Evolutionary conservation across 2,113 vertebrate species (phyloP).

Genomic region (Menura novaehollandiae): DNA sequence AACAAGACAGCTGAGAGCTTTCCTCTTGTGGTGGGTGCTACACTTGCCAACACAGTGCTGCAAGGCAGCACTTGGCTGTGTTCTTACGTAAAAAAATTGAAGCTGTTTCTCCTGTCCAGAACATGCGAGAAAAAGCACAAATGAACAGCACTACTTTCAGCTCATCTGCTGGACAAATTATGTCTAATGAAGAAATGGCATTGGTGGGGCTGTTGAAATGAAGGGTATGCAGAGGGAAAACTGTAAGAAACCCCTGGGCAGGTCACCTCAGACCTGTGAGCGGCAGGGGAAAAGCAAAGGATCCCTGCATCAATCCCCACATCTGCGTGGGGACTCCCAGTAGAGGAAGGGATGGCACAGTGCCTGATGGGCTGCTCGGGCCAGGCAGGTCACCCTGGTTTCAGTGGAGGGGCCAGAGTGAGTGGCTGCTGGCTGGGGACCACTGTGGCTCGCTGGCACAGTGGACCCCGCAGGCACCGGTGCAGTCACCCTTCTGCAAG

Average conservation of each 20-base stretch:
- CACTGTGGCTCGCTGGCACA: fast-evolving
- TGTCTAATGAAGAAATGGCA: neutral
- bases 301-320: fast-evolving
- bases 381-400: neutral
- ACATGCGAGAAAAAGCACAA: neutral
- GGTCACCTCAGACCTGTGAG: neutral
- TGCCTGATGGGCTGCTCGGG: neutral
- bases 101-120: neutral
- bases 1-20: neutral
- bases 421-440: neutral
- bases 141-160: neutral
- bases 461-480: fast-evolving
- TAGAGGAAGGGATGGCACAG: fast-evolving
- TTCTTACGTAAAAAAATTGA: neutral
- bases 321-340: neutral
- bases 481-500: neutral
- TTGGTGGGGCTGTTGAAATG: neutral
- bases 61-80: fast-evolving
- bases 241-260: fast-evolving
- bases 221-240: neutral
- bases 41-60: neutral
- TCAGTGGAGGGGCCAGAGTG: fast-evolving
- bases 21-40: neutral
- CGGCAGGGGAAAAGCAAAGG: neutral
- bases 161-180: neutral